Evolutionary conservation across 1,140 invertebrate species (phyloP).

Genomic region (Leptopilina clavipes): DNA sequence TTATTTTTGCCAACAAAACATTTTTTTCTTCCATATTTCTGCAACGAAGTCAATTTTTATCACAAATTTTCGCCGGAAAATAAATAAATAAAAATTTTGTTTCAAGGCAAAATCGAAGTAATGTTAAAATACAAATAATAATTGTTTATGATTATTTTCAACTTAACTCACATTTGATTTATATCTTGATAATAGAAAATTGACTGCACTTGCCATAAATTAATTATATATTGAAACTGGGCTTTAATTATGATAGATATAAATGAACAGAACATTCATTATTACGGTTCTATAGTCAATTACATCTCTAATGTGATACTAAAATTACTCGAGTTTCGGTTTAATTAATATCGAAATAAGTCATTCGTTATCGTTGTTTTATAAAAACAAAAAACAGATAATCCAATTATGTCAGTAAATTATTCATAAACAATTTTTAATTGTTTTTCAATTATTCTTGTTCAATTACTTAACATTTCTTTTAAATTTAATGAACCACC

Average conservation of each 20-base stretch:
- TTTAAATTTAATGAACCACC: too few species aligned
- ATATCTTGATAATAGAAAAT: background rate
- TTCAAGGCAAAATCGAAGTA: too few species aligned
- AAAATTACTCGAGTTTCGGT: background rate
- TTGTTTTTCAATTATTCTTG: too few species aligned
- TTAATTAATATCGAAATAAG: slow-evolving; percentile 7
- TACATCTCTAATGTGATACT: background rate
- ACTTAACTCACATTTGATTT: background rate
- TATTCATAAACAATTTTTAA: too few species aligned
- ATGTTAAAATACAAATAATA: too few species aligned
- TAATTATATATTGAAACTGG: background rate
- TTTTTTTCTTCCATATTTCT: too few species aligned
- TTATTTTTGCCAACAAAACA: too few species aligned
- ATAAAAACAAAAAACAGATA: background rate
- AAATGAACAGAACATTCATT: slow-evolving; percentile 7
- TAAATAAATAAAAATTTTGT: too few species aligned
- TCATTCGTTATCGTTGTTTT: background rate
- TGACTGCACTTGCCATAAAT: background rate
- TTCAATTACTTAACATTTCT: too few species aligned
- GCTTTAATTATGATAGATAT: slow-evolving; percentile 2
- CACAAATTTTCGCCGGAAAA: too few species aligned
- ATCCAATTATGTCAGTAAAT: background rate
- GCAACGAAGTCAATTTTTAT: too few species aligned
- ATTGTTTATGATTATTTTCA: too few species aligned
- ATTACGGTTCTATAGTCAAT: background rate